Base-by-base conservation (phyloP, 2,888 invertebrate species). In the Psococerastis gibbosa region DNA sequence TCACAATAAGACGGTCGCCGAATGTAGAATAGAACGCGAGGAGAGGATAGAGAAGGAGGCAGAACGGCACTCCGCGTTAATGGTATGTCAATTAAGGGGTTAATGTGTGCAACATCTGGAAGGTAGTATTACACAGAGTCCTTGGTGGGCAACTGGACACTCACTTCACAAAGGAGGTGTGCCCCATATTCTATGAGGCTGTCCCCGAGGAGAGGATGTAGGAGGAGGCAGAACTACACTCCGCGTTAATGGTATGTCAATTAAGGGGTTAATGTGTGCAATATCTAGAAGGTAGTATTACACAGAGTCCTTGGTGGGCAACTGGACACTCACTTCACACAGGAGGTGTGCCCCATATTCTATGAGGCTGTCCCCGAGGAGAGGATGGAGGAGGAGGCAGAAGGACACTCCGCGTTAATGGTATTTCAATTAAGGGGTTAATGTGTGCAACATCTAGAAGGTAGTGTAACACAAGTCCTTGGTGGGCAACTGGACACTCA, bases 261-360 rank as follows among this genome's bases (percentile, higher is more conserved):
- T n/a, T n/a, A n/a, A n/a, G n/a, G n/a, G n/a, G n/a, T n/a, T n/a
- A n/a, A n/a, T n/a, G n/a, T n/a, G n/a, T n/a, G n/a, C n/a, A n/a
- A n/a, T n/a, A n/a, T n/a, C n/a, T n/a, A n/a, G n/a, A n/a, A n/a
- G n/a, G n/a, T n/a, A n/a, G n/a, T n/a, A n/a, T n/a, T n/a, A n/a
- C n/a, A n/a, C n/a, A n/a, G n/a, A n/a, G n/a, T n/a, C n/a, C 65
- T 91, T 3, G 80, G 84, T 47, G 91, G 91, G 9, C 73, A 75
- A 55, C 69, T 75, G 48, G 73, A 77, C 3, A 72, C 71, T 20
- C 95, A 95, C 64, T 87, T 89, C 59, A 83, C 89, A 2, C 70
- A 83, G 48, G 85, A 89, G 60, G 87, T 88, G 17, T 95, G 95
- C 56, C 94, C 94, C 2, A 58, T 78, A 43, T 95, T 83, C 65